Conservation (phyloP, 2,797 vertebrate genomes). For the Diplodus sargus region DNA sequence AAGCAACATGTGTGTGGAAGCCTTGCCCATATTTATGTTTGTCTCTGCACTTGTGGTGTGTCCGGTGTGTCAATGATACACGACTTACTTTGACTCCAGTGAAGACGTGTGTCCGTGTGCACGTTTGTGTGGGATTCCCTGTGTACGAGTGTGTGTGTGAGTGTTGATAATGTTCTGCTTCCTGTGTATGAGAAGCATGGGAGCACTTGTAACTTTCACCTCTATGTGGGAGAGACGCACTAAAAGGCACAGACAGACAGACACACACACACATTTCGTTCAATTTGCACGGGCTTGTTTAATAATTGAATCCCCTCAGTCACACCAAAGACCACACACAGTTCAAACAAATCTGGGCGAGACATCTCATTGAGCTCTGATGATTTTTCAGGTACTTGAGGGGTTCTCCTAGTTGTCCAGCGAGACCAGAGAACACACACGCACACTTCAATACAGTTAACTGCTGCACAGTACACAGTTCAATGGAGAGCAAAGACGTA, state of each 20-base stretch:
- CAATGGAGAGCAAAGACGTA: constrained; percentile 57
- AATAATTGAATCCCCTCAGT: constrained; percentile 53
- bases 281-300: constrained; percentile 45
- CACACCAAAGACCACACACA: constrained; percentile 28
- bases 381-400: constrained; percentile 70
- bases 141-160: background rate
- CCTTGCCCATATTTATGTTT: background rate
- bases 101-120: background rate
- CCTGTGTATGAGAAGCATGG: constrained; percentile 33
- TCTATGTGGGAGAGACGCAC: constrained; percentile 29
- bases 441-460: constrained; percentile 56
- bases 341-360: constrained; percentile 39
- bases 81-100: background rate
- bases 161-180: constrained; percentile 16
- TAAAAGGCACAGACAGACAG: background rate
- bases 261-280: constrained; percentile 9
- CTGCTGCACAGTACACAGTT: constrained; percentile 61
- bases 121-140: constrained; percentile 22
- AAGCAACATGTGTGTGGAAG: background rate
- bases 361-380: constrained; percentile 55
- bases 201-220: constrained; percentile 45
- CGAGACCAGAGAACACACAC: constrained; percentile 55
- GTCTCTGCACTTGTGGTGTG: background rate
- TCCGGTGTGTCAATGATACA: background rate
- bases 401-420: constrained; percentile 61